Evolutionary conservation across 2,888 invertebrate genomes (phyloP), one percentile per base, ranked within the genome.

Genomic region (Taenaris catops): DNA sequence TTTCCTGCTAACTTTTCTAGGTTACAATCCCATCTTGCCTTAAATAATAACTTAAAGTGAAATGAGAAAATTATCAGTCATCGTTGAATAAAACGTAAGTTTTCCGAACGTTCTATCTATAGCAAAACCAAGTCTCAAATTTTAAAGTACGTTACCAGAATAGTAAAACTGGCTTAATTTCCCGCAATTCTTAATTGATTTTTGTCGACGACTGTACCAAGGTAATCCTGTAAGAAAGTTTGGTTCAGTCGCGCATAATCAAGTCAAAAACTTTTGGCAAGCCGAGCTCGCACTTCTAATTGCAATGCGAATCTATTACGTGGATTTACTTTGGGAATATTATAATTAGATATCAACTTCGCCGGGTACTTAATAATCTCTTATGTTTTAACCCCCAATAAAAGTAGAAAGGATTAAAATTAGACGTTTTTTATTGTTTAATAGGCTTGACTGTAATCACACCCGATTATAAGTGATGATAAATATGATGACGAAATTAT

Each of bases 301-400:
- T 58, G 55, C 54, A 53, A 38, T 34, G 44, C 34, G 51, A 57
- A 55, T 58, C 49, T 49, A 51, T 56, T 53, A 51, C 46, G 38
- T 26, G 45, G 48, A 53, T 54, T 51, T 48, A 48, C 44, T 41
- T 36, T 25, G 34, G 21, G 37, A 38, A 46, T 52, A 49, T 46
- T 49, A 41, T 48, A 46, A 45, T 48, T 39, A 44, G 44, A 41
- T 46, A 46, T 43, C 37, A 46, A 40, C 38, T 41, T 43, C 38
- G 31, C 24, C 25, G 37, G 20, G 7, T 36, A 25, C 32, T 32
- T 17, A 17, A 17, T 6, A 6, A 17, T 17, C 4, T 17, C 16
- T 17, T 17, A 1, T 17, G 2, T 17, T 17, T 17, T 16, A 16
- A 16, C 16, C 16, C 1, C 14, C 14, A 1, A 16, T 16, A 1